A percentile compares a stretch with the other conserved stretches of the same genome.
Evolutionary conservation across 92 coral and sea anemone genomes (phyloP).

Genomic region (Palythoa grandis): DNA sequence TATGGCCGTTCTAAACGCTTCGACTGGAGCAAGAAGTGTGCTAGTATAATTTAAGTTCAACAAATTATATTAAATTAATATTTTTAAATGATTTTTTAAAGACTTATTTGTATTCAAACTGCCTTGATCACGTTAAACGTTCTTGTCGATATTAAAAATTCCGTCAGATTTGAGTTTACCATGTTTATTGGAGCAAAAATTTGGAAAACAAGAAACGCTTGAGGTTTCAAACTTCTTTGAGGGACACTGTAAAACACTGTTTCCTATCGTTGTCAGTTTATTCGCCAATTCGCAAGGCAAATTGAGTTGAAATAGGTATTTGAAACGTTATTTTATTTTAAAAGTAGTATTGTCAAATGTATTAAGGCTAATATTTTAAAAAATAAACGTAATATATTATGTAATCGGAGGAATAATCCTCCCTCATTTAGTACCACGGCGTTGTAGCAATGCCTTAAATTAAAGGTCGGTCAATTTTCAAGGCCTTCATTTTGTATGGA

Average conservation of each 20-base stretch:
- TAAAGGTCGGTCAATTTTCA: not conserved
- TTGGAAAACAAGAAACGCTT: no score
- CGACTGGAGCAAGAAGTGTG: no score
- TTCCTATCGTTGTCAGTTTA: not conserved
- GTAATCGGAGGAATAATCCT: not conserved
- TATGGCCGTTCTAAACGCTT: no score
- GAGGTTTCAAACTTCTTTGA: not conserved
- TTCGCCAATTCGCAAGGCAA: not conserved
- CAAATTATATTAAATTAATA: no score
- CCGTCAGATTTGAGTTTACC: no score
- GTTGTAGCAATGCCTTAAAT: slow-evolving; percentile 17
- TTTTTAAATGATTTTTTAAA: no score
- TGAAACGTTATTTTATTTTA: not conserved
- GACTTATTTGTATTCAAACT: no score
- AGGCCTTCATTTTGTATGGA: slow-evolving; percentile 31
- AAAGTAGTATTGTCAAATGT: not conserved
- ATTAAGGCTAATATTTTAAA: not conserved
- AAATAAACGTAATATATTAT: slow-evolving; percentile 12
- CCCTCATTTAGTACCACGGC: not conserved
- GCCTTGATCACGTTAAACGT: no score
- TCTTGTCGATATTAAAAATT: no score
- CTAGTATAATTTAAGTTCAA: no score
- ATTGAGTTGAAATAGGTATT: not conserved
- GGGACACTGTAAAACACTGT: not conserved
- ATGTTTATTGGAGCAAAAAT: no score